Base-by-base conservation (phyloP, 35 echinoderm and acorn worm genomes). In the Ophiothrix spiculata region DNA sequence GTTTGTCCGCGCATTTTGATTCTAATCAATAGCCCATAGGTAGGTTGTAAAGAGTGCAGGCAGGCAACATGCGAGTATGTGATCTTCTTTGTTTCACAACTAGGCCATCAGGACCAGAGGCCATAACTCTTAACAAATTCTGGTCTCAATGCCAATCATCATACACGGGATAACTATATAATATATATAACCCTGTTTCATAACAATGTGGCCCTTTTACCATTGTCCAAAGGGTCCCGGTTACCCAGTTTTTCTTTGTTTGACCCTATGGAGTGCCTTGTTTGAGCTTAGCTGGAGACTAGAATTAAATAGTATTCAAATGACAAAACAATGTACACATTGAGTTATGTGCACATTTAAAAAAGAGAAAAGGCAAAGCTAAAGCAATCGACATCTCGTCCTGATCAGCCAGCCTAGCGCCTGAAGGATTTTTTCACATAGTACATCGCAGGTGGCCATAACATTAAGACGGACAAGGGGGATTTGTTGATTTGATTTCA, bases 391-490 rank as follows among this genome's bases (percentile, higher is more conserved):
- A 69, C 60, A 69, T 69, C 60, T 69, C 25, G 8, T 69, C 8
- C 60, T 69, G 60, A 69, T 69, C 60, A 69, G 23, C 25, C n/a
- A n/a, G 23, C 60, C 60, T n/a, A n/a, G n/a, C 60, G 42, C 42
- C 42, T 19, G 42, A 28, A 69, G 60, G 60, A 69, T 69, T 69
- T 69, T 69, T 69, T 69, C 60, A 69, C 60, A 69, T 69, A 69
- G 23, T 69, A 1, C 60, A 69, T 2, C 29, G 60, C 60, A 69
- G 60, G 60, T 69, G 60, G 60, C 23, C 60, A 28, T 28, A 69
- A 69, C 60, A 69, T 69, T 69, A 69, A 69, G 60, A 69, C 60
- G 60, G 60, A 69, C 60, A 69, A 69, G 60, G 60, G 60, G 60
- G 60, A 69, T 69, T 69, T 69, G 60, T 15, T 69, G 60, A 69